Base-by-base conservation (phyloP, 2,113 vertebrate genomes). In the Calidris pygmaea region DNA sequence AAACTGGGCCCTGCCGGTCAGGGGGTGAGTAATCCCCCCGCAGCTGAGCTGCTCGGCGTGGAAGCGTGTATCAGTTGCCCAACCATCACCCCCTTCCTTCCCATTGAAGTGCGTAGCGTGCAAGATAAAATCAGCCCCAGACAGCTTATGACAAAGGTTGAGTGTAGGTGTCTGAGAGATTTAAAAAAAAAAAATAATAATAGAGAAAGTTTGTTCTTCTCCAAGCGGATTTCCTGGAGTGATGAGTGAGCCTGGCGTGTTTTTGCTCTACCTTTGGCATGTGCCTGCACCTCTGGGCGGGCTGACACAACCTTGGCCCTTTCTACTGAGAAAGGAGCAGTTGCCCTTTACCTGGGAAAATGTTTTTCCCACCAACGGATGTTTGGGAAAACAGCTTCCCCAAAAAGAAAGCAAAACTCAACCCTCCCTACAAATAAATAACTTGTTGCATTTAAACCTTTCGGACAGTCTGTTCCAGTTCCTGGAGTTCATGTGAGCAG, bases 171-270 rank as follows among this genome's bases (percentile, higher is more conserved):
- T 94, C 93, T 91, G 63, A 68, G 80, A 80, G 80, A 55, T 77
- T 85, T 53, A 1, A 20, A 81, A 75, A 85, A 85, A 85, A 79
- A 60, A 9, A 52, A 53, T 53, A 53, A 65, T 22, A 83, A 62
- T 32, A 94, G 89, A 88, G 96, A 88, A 96, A 92, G 93, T 93
- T 89, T 95, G 84, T 84, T 93, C 84, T 71, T 81, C 74, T 81
- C 91, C 77, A 66, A 45, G 85, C 12, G 60, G 87, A 87, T 95
- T 97, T 96, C 93, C 96, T 84, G 89, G 32, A 50, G 80, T 0
- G 24, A 78, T 89, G 91, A 97, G 50, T 89, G 93, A 93, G 73
- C 65, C 55, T 94, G 91, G 80, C 68, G 2, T 47, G 73, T 59
- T 84, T 77, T 73, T 74, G 4, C 55, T 77, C 39, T 83, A 7